phyloP scores from a whole-genome alignment of 2,113 vertebrate genomes.

The Vimba vimba region DNA sequence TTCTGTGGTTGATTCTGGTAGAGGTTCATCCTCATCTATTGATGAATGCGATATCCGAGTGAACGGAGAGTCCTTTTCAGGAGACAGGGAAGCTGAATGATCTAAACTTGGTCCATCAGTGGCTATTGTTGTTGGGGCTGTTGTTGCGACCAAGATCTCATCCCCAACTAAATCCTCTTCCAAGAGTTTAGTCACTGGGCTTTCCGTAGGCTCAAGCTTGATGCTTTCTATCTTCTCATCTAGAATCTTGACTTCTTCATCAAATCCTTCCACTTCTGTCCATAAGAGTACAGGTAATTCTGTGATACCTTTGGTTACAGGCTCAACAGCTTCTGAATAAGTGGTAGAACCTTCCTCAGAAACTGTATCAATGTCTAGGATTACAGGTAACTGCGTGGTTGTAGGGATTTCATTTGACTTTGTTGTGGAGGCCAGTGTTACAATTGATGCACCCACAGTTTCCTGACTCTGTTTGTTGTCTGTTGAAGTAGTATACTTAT shows the following conservation, averaged over 20 bases:
- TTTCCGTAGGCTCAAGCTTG: not conserved
- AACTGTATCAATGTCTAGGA: conserved; percentile 10
- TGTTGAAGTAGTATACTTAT: conserved; percentile 8
- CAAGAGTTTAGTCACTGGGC: not conserved
- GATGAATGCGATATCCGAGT: conserved; percentile 66
- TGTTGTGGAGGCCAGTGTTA: conserved; percentile 6
- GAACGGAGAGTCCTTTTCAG: conserved; percentile 75
- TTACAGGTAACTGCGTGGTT: not conserved
- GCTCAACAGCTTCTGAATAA: conserved; percentile 2
- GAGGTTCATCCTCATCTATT: conserved; percentile 60
- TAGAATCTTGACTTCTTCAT: conserved; percentile 61
- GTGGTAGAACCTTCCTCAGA: conserved; percentile 27
- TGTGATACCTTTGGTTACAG: conserved; percentile 21
- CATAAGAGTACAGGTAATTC: conserved; percentile 30
- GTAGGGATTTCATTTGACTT: not conserved
- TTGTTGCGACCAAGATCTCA: conserved; percentile 64
- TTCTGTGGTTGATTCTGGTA: conserved; percentile 37
- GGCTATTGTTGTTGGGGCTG: not conserved
- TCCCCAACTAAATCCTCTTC: conserved; percentile 65
- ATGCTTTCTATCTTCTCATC: conserved; percentile 56
- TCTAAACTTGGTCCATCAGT: conserved; percentile 28
- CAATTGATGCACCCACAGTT: not conserved
- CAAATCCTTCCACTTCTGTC: conserved; percentile 1
- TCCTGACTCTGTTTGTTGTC: not conserved
- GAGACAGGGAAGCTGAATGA: conserved; percentile 50